Conservation (phyloP, 2,888 invertebrate species). For the Carpatolechia fugitivella region DNA sequence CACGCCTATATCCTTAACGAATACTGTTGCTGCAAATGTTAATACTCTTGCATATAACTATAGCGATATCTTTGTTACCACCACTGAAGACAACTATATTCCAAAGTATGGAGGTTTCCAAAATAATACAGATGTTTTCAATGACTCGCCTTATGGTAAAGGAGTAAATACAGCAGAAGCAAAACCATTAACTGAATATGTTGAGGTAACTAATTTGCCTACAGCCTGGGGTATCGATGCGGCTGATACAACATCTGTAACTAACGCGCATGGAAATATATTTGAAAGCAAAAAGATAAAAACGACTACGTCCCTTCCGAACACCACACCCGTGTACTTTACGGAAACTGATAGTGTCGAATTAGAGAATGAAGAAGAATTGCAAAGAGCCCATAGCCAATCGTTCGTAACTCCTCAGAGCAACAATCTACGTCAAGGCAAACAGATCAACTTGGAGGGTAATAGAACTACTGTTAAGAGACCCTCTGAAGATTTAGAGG, state of each 20-base stretch:
- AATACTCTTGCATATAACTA: conserved; percentile 45
- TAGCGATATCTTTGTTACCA: conserved; percentile 35
- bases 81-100: conserved; percentile 54
- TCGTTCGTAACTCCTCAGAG: conserved; percentile 82
- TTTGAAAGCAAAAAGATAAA: conserved; percentile 68
- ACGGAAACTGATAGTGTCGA: conserved; percentile 65
- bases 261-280: conserved; percentile 44
- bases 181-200: conserved; percentile 68
- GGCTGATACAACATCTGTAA: conserved; percentile 44
- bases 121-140: conserved; percentile 56
- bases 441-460: conserved; percentile 53
- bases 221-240: conserved; percentile 67
- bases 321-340: conserved; percentile 57
- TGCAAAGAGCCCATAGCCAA: conserved; percentile 85
- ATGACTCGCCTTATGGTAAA: conserved; percentile 67
- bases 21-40: conserved; percentile 56
- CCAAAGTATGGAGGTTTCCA: conserved; percentile 64
- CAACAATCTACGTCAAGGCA: conserved; percentile 62
- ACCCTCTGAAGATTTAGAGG: conserved; percentile 67
- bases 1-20: conserved; percentile 68
- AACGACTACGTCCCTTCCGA: conserved; percentile 44
- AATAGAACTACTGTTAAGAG: conserved; percentile 43
- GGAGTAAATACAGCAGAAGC: conserved; percentile 62
- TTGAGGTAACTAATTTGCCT: conserved; percentile 66
- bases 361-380: conserved; percentile 80